Percentiles rank a stretch among this genome's conserved stretches.
These are phyloP conservation scores for Acrobasis suavella DNA, from an alignment of 2,888 invertebrate genomes.

Conservation along the genomic window DNA sequence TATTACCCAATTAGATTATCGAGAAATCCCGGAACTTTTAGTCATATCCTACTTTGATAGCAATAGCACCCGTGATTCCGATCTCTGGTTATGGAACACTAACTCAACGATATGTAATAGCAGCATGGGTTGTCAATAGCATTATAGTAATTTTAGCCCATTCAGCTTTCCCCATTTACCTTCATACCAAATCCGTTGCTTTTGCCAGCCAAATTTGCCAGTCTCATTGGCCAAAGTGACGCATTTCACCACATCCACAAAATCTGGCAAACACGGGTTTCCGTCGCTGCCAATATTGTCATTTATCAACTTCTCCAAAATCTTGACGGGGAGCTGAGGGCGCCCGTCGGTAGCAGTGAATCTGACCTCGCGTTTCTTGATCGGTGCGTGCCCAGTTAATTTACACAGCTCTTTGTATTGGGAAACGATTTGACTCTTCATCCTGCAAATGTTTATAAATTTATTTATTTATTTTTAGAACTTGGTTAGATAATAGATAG, in stretches of 20 bases:
- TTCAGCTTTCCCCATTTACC: conserved; percentile 39
- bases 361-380: conserved; percentile 48
- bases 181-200: conserved; percentile 47
- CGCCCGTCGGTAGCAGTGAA: conserved; percentile 48
- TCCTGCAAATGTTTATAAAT: conserved; percentile 38
- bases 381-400: conserved; percentile 41
- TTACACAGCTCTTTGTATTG: conserved; percentile 54
- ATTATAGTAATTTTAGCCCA: no score
- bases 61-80: no score
- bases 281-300: conserved; percentile 50
- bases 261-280: conserved; percentile 70
- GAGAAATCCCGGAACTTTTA: no score
- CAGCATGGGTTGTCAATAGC: no score
- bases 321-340: conserved; percentile 54
- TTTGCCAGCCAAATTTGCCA: conserved; percentile 50
- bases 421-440: conserved; percentile 46
- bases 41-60: no score
- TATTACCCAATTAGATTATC: no score
- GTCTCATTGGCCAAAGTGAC: conserved; percentile 46
- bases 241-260: conserved; percentile 67
- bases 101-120: no score
- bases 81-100: no score
- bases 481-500: no score
- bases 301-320: conserved; percentile 56
- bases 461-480: no score